phyloP scores from a whole-genome alignment of 1,140 invertebrate species.

The roundworm (Caenorhabditis elegans) region DNA sequence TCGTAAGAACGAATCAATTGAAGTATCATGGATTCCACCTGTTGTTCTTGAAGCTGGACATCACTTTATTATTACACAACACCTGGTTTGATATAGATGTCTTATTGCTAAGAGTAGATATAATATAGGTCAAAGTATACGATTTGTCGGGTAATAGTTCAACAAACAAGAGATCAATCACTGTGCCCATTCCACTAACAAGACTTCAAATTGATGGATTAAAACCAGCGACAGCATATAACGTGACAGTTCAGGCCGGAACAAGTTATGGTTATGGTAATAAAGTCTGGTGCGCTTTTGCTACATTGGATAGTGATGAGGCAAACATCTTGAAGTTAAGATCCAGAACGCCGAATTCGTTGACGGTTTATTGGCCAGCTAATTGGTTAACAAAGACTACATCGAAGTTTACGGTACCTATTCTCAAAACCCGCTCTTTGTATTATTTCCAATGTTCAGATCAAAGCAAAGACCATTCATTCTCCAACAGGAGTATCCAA shows the following conservation, averaged over 20 bases:
- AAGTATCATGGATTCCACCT: conserved; percentile 35
- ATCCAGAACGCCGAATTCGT: conserved; percentile 15
- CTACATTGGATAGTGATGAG: conserved; percentile 26
- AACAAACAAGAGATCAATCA: conserved; percentile 7
- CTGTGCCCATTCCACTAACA: conserved; percentile 31
- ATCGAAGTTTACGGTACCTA: conserved; percentile 27
- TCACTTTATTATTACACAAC: conserved; percentile 25
- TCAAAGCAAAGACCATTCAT: conserved; percentile 36
- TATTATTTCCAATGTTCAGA: conserved; percentile 8
- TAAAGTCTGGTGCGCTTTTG: conserved; percentile 14
- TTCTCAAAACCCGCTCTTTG: too few relatives aligned
- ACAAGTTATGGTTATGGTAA: conserved; percentile 42
- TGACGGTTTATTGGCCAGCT: conserved; percentile 1
- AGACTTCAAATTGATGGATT: conserved; percentile 8
- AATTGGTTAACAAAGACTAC: conserved; percentile 29
- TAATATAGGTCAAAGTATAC: conserved; percentile 33
- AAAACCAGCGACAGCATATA: conserved; percentile 21
- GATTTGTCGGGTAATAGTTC: not conserved
- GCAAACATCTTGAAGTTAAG: conserved; percentile 12
- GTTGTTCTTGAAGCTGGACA: conserved; percentile 18
- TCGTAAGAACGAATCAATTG: conserved; percentile 15
- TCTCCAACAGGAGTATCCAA: conserved; percentile 25
- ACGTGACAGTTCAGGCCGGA: conserved; percentile 38
- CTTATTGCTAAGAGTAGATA: not conserved
- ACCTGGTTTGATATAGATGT: not conserved